Conservation (phyloP, 2,888 invertebrate species). For the Pachliopta kotzebuea region DNA sequence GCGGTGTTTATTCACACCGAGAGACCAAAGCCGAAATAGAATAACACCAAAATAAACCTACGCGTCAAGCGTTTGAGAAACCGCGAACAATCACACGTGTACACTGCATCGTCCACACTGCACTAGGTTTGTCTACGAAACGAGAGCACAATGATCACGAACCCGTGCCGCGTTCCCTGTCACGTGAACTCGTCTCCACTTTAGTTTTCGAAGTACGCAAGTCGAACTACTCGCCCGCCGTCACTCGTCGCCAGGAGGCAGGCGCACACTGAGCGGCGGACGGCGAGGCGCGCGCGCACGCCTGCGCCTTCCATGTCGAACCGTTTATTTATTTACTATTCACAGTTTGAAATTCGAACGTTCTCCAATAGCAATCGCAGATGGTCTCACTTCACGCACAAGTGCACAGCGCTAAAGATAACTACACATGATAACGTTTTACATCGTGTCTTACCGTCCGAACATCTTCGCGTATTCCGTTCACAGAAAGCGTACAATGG, state of each 20-base stretch:
- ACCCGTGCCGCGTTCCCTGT: slow-evolving; percentile 44
- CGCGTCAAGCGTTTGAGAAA: slow-evolving; percentile 50
- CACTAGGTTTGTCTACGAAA: slow-evolving; percentile 33
- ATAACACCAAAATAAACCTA: slow-evolving; percentile 63
- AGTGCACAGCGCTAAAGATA: slow-evolving; percentile 27
- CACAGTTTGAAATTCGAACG: slow-evolving; percentile 71
- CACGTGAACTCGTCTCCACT: slow-evolving; percentile 43
- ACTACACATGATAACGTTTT: slow-evolving; percentile 15
- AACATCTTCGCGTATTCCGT: slow-evolving; percentile 8
- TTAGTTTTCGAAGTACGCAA: slow-evolving; percentile 36
- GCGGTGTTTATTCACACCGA: slow-evolving; percentile 60
- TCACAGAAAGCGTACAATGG: slow-evolving; percentile 6
- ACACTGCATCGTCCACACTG: slow-evolving; percentile 33
- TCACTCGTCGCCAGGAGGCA: slow-evolving; percentile 59
- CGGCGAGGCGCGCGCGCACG: slow-evolving; percentile 60
- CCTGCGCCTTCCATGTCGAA: slow-evolving; percentile 57
- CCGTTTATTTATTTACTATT: slow-evolving; percentile 73
- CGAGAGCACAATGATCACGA: slow-evolving; percentile 33
- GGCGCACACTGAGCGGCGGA: slow-evolving; percentile 56
- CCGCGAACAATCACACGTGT: slow-evolving; percentile 42
- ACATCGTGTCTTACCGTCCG: slow-evolving; percentile 3
- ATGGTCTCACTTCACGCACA: slow-evolving; percentile 39
- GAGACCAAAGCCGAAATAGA: slow-evolving; percentile 63
- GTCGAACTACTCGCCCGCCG: slow-evolving; percentile 60
- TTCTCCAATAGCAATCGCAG: slow-evolving; percentile 67